Evolutionary conservation across 2,797 vertebrate genomes (phyloP), one percentile per base, ranked within the genome.

Genomic region (Platalea minor): DNA sequence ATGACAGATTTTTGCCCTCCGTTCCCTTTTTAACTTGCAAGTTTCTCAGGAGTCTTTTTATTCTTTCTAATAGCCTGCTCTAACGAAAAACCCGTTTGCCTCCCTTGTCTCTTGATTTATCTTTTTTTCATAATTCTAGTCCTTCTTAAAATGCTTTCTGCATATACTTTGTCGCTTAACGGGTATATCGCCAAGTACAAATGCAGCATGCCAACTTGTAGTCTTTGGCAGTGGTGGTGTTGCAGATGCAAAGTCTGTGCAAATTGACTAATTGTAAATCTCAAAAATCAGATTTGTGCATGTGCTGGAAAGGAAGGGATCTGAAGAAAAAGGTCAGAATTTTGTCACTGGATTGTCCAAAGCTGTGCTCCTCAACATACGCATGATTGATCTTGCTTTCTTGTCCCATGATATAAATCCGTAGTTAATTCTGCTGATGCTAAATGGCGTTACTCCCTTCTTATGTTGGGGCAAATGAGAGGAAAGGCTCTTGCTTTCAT

Each of bases 21-120:
- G 2, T 57, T 91, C 54, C 73, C 35, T 61, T 17, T 28, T 67
- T 81, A 89, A 84, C 86, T 8, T 25, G 39, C 63, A 33, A 21
- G 9, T 57, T 35, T 17, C 77, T 57, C 61, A 56, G 78, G 84
- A 56, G 3, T 31, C n/a, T 64, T 29, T 14, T n/a, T 14, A 3
- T 56, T 84, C 69, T 72, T 63, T 25, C 90, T 92, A 83, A 88
- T 25, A 28, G 43, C 86, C 80, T 85, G 82, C 68, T 91, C 75
- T 72, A 39, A 90, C 82, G 45, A 26, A 69, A 68, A 39, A 3
- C 72, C 35, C 4, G 0, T 63, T 68, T 72, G 64, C 80, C 65
- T 87, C 53, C 17, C 29, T 24, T 13, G 3, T 61, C 48, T 79
- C 85, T 70, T 39, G 41, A 5, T 4, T 61, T 54, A 0, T 45